Base-by-base conservation (phyloP, 2,113 vertebrate genomes). In the Amphiprion ocellaris region DNA sequence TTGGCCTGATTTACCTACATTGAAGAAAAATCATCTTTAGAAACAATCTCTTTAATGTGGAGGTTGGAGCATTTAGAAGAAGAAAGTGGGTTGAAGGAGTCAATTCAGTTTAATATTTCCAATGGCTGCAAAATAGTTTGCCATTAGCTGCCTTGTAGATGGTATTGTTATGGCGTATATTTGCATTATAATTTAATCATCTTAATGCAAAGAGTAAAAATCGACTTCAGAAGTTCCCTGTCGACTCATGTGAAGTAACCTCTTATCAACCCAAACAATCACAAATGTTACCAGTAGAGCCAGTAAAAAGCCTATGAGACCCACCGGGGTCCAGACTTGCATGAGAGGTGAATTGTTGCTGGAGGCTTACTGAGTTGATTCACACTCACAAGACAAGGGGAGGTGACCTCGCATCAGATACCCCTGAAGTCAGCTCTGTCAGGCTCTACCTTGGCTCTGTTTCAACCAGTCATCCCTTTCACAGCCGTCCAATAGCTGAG, bases 381-480 rank as follows among this genome's bases (percentile, higher is more conserved):
- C 69, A 33, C 64, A 69, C 75, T 74, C 65, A 73, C 39, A 63
- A 62, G 63, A 69, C 71, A 28, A 54, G 33, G 44, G 63, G 76
- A 82, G 62, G 66, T 74, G 72, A 85, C 60, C 85, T 75, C 1
- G 11, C 47, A 58, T 77, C 58, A 79, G 82, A 81, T 28, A 62
- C 76, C 56, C 67, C 61, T 10, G 19, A 69, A 74, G 83, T 49
- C 5, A n/a, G 58, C 28, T 60, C 60, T 37, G 77, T 82, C 54
- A 72, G 69, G 12, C 80, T 70, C 23, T 58, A 44, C 3, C 64
- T 82, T 81, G 78, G 80, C 82, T 73, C 21, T 0, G 58, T 44
- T 85, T 87, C 89, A 87, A 62, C 52, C 23, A 19, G 67, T 80
- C 82, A 61, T 81, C 70, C 62, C 67, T 82, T 75, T 62, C 61